These are phyloP conservation scores for Rhingia campestris DNA, from an alignment of 2,888 invertebrate genomes.

Conservation along the genomic window DNA sequence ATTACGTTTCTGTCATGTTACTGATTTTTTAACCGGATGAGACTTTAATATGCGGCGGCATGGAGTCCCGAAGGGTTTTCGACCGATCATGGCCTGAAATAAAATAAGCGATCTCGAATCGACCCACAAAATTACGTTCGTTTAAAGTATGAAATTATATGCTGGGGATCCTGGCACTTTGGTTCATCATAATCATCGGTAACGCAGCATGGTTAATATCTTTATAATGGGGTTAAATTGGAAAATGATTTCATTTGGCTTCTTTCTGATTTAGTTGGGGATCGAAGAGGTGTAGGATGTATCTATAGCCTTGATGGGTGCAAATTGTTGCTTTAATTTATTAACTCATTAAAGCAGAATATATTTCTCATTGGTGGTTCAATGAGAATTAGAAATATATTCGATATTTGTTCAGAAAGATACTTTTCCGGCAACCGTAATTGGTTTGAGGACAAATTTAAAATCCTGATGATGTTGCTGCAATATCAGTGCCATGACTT, in stretches of 20 bases:
- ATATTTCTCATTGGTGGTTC: no score
- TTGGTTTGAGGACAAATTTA: no score
- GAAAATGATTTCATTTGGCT: slow-evolving; percentile 62
- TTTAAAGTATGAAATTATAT: slow-evolving; percentile 62
- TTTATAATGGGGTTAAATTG: slow-evolving; percentile 65
- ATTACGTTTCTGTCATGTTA: slow-evolving; percentile 40
- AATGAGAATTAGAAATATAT: no score
- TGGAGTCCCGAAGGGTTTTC: slow-evolving; percentile 36
- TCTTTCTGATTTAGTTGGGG: background rate
- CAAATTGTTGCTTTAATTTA: no score
- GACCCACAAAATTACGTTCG: slow-evolving; percentile 26
- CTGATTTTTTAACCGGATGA: slow-evolving; percentile 29
- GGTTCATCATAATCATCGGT: slow-evolving; percentile 41
- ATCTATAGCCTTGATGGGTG: no score
- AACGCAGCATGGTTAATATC: slow-evolving; percentile 54
- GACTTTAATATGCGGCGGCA: slow-evolving; percentile 50
- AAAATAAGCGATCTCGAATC: slow-evolving; percentile 3
- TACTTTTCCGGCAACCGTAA: no score
- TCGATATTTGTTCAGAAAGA: no score
- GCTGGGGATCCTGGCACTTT: slow-evolving; percentile 18
- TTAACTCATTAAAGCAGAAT: no score
- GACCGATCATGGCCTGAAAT: slow-evolving; percentile 27
- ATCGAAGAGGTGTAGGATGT: background rate
- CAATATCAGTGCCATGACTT: no score
- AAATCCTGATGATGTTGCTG: no score